These are phyloP conservation scores for Stegophylla sp. DNA, from an alignment of 2,888 invertebrate genomes.

Conservation along the genomic window DNA sequence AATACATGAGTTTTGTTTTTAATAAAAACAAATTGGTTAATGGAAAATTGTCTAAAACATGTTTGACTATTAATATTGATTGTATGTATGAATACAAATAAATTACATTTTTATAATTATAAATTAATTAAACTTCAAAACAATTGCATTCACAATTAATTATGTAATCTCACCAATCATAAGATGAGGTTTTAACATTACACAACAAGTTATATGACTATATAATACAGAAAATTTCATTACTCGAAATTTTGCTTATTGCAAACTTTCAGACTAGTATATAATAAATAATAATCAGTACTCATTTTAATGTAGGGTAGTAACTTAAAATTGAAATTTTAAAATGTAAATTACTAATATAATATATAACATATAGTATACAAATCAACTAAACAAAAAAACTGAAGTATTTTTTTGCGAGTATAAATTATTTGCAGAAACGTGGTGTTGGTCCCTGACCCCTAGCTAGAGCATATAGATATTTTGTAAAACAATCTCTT, in stretches of 20 bases:
- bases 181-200: background rate
- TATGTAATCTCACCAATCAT: background rate
- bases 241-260: constrained; percentile 9
- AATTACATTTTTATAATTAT: background rate
- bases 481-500: constrained; percentile 52
- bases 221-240: background rate
- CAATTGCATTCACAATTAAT: too few species aligned
- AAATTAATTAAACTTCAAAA: background rate
- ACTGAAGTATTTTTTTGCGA: background rate
- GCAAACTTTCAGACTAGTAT: constrained; percentile 35
- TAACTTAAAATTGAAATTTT: background rate
- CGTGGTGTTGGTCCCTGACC: constrained; percentile 14
- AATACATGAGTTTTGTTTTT: too few species aligned
- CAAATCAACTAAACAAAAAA: constrained; percentile 3
- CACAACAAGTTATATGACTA: background rate
- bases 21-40: too few species aligned
- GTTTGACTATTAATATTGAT: background rate
- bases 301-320: background rate
- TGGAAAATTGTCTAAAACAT: too few species aligned
- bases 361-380: background rate
- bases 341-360: background rate
- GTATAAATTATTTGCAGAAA: constrained; percentile 32
- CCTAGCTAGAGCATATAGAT: constrained; percentile 30
- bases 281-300: constrained; percentile 42
- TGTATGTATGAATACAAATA: background rate